Percentiles rank a stretch among this genome's conserved stretches.
These are phyloP conservation scores for Baryphthengus martii DNA, from an alignment of 2,113 vertebrate species.

Conservation along the genomic window DNA sequence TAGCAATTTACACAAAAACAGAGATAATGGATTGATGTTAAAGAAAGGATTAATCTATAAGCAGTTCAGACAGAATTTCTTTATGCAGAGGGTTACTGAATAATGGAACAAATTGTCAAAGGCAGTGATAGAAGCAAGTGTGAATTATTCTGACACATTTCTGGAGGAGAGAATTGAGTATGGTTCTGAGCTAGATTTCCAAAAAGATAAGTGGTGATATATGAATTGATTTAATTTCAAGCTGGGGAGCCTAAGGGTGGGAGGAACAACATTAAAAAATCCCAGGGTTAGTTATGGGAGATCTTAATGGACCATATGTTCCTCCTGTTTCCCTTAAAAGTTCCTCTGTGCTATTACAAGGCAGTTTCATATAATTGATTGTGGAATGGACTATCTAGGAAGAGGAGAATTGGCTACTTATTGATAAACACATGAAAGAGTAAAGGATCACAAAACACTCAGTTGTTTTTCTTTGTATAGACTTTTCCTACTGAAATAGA, in stretches of 20 bases:
- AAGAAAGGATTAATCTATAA: slow-evolving; percentile 56
- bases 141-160: slow-evolving; percentile 66
- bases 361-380: not conserved
- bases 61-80: slow-evolving; percentile 51
- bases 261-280: not conserved
- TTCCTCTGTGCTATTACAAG: not conserved
- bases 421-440: not conserved
- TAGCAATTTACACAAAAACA: slow-evolving; percentile 38
- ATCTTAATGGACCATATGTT: not conserved
- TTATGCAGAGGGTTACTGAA: slow-evolving; percentile 48
- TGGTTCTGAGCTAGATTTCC: slow-evolving; percentile 30
- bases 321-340: not conserved
- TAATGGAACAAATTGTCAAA: slow-evolving; percentile 66
- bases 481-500: not conserved
- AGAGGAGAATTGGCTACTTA: not conserved
- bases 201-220: slow-evolving; percentile 39
- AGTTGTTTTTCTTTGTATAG: not conserved
- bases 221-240: slow-evolving; percentile 58
- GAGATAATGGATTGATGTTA: slow-evolving; percentile 47
- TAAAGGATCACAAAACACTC: not conserved
- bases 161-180: slow-evolving; percentile 33
- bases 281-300: not conserved
- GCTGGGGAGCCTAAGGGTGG: not conserved
- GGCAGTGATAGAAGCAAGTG: slow-evolving; percentile 47
- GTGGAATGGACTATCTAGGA: not conserved